phyloP scores from a whole-genome alignment of 2,888 invertebrate species.

The Azorinus chamasolen region DNA sequence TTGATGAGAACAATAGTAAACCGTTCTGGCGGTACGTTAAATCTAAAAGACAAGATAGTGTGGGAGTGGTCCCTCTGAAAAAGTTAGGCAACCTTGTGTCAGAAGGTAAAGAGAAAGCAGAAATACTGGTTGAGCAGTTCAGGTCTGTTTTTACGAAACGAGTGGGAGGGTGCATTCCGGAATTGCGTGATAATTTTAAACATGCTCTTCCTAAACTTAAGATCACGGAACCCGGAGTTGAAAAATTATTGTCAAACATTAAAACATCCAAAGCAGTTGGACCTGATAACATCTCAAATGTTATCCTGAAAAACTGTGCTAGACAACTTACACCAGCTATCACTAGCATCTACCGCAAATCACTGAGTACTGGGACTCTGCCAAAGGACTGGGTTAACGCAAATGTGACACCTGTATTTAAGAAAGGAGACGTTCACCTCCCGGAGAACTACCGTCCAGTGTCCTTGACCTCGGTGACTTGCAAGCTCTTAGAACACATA shows the following conservation, averaged over 20 bases:
- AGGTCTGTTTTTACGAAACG: constrained; percentile 48
- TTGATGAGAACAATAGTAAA: constrained; percentile 53
- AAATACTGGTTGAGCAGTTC: constrained; percentile 52
- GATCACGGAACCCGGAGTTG: constrained; percentile 9
- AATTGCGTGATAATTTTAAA: constrained; percentile 8
- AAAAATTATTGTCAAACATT: constrained; percentile 20
- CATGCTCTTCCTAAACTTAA: background rate
- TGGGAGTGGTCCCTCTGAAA: constrained; percentile 45
- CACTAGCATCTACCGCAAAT: constrained; percentile 23
- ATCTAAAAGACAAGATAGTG: constrained; percentile 39
- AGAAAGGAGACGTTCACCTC: constrained; percentile 34
- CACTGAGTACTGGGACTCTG: constrained; percentile 21
- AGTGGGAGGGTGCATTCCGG: background rate
- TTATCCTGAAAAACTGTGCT: constrained; percentile 37
- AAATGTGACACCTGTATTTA: constrained; percentile 36
- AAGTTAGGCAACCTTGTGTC: constrained; percentile 42
- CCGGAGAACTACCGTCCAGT: constrained; percentile 52
- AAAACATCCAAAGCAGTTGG: constrained; percentile 47
- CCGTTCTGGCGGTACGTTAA: constrained; percentile 61
- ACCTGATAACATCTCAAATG: constrained; percentile 40
- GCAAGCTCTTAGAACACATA: constrained; percentile 41
- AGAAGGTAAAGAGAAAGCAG: constrained; percentile 43
- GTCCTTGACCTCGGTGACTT: constrained; percentile 31
- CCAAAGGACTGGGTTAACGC: constrained; percentile 23
- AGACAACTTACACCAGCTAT: constrained; percentile 31